phyloP scores from a whole-genome alignment of 2,797 vertebrate species.

The Periophthalmus magnuspinnatus region DNA sequence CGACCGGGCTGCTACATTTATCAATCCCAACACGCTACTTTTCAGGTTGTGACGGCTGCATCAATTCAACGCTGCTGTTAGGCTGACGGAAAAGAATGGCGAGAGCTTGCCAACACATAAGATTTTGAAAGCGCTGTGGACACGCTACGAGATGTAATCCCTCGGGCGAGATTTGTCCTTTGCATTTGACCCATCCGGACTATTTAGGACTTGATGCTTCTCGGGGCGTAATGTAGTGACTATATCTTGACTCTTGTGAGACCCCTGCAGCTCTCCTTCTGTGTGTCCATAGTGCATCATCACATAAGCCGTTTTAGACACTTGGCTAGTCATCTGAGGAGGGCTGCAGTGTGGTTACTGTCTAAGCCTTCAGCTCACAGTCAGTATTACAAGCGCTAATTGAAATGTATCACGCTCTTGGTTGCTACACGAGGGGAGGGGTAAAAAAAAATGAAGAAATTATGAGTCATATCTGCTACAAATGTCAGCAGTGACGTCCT shows the following conservation, averaged over 20 bases:
- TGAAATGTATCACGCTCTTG: slow-evolving; percentile 31
- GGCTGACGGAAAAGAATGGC: slow-evolving; percentile 10
- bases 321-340: slow-evolving; percentile 29
- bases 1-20: slow-evolving; percentile 1
- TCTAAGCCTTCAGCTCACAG: slow-evolving; percentile 8
- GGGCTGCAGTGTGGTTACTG: slow-evolving; percentile 11
- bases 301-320: slow-evolving; percentile 35
- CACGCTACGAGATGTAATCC: slow-evolving; percentile 9
- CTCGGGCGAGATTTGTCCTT: slow-evolving; percentile 24
- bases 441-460: slow-evolving; percentile 41
- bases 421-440: slow-evolving; percentile 6
- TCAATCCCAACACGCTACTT: slow-evolving; percentile 7
- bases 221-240: slow-evolving; percentile 20
- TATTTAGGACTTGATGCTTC: slow-evolving; percentile 30
- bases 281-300: slow-evolving; percentile 25
- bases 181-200: slow-evolving; percentile 34
- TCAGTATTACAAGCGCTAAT: slow-evolving; percentile 10
- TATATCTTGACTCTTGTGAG: slow-evolving; percentile 42
- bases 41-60: slow-evolving; percentile 2
- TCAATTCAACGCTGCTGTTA: slow-evolving; percentile 3
- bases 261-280: slow-evolving; percentile 36
- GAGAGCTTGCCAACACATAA: not conserved
- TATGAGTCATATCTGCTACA: slow-evolving; percentile 63
- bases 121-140: slow-evolving; percentile 1
- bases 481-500: slow-evolving; percentile 72